Conservation (phyloP, 2,888 invertebrate genomes). For the Sacculina carcini region DNA sequence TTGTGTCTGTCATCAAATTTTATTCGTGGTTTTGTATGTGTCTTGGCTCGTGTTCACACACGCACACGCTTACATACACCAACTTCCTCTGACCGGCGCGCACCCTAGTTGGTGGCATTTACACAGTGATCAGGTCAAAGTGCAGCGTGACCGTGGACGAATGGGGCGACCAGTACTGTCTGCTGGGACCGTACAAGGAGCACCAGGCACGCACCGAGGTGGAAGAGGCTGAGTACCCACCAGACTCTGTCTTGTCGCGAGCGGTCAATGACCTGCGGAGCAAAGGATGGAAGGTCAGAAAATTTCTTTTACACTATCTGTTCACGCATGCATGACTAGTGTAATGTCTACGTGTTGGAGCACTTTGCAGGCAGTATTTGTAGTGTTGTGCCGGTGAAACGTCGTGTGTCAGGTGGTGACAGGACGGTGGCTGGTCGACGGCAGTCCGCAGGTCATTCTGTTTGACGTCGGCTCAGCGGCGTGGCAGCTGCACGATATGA, state of each 20-base stretch:
- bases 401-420: slow-evolving; percentile 23
- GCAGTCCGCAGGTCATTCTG: slow-evolving; percentile 90
- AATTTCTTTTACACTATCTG: neutral
- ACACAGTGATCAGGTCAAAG: slow-evolving; percentile 93
- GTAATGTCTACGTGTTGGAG: too few relatives aligned
- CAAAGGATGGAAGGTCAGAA: slow-evolving; percentile 53
- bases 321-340: neutral
- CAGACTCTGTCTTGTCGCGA: slow-evolving; percentile 38
- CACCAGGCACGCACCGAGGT: slow-evolving; percentile 77
- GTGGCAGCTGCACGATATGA: slow-evolving; percentile 84
- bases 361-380: neutral
- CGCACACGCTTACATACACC: neutral
- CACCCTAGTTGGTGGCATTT: slow-evolving; percentile 78
- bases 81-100: neutral
- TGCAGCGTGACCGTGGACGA: slow-evolving; percentile 90
- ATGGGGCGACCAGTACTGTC: slow-evolving; percentile 87
- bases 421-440: slow-evolving; percentile 98
- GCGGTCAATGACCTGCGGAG: slow-evolving; percentile 52
- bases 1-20: too few relatives aligned
- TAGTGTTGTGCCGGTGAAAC: neutral
- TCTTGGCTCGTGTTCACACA: neutral
- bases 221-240: slow-evolving; percentile 65
- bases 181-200: slow-evolving; percentile 87
- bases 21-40: too few relatives aligned
- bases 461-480: slow-evolving; percentile 92